Evolutionary conservation across 1,140 invertebrate genomes (phyloP).

Genomic region (Bombus difficillimus): DNA sequence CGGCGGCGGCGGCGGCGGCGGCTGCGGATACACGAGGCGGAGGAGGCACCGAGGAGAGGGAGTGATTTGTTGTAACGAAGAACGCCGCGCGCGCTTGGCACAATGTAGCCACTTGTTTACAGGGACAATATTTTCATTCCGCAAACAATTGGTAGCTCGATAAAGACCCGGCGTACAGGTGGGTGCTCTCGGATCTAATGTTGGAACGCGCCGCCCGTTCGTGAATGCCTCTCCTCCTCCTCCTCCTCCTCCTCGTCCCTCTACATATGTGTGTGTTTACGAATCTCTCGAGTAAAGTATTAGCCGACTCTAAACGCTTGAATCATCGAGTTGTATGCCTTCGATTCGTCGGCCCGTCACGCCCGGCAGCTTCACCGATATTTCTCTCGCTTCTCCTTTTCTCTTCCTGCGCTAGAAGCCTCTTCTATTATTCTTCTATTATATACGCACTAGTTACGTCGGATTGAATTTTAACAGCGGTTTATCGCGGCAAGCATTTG

Average conservation of each 20-base stretch:
- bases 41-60: constrained; percentile 22
- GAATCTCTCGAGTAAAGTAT: constrained; percentile 72
- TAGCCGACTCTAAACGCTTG: constrained; percentile 68
- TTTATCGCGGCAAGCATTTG: too few species aligned
- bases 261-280: constrained; percentile 71
- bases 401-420: too few species aligned
- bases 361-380: constrained; percentile 2
- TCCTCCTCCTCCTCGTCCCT: background rate
- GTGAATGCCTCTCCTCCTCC: constrained; percentile 41
- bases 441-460: background rate
- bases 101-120: constrained; percentile 80
- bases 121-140: constrained; percentile 82
- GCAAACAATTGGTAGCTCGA: constrained; percentile 82
- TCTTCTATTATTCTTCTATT: background rate
- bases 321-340: constrained; percentile 69
- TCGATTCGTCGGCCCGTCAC: constrained; percentile 56
- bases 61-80: constrained; percentile 74
- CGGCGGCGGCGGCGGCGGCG: background rate
- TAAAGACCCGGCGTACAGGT: constrained; percentile 77
- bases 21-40: background rate
- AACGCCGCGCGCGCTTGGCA: constrained; percentile 59
- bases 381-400: constrained; percentile 18
- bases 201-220: constrained; percentile 71
- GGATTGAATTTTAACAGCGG: background rate
- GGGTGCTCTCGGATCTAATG: constrained; percentile 75